Evolutionary conservation across 2,797 vertebrate species (phyloP).

Genomic region (Loris lydekkerianus): DNA sequence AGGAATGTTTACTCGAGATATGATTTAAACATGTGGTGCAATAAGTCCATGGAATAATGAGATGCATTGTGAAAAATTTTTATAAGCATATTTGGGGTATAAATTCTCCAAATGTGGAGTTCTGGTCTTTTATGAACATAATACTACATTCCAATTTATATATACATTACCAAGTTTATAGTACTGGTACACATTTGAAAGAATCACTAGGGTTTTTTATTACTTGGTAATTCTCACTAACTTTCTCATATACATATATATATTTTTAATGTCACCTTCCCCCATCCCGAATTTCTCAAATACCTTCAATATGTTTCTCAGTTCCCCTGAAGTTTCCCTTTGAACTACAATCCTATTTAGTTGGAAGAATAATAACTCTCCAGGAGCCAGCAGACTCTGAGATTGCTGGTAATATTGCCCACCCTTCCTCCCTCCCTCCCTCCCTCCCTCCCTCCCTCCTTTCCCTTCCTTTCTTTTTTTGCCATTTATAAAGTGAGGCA

Average conservation of each 20-base stretch:
- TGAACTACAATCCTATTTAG: not conserved
- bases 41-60: not conserved
- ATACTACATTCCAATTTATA: not conserved
- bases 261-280: not conserved
- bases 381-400: not conserved
- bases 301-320: not conserved
- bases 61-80: not conserved
- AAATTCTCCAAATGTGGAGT: conserved; percentile 53
- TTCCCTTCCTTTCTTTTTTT: not conserved
- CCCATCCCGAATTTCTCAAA: not conserved
- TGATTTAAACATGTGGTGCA: not conserved
- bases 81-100: not conserved
- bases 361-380: not conserved
- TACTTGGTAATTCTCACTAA: conserved; percentile 13
- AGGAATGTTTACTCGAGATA: not conserved
- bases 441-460: not conserved
- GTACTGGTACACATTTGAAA: conserved; percentile 9
- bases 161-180: conserved; percentile 19
- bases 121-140: conserved; percentile 7
- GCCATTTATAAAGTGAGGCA: not conserved
- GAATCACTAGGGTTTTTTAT: conserved; percentile 10
- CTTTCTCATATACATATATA: not conserved
- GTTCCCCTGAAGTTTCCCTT: not conserved
- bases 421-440: not conserved
- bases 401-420: not conserved